Conservation (phyloP, 2,113 vertebrate genomes). For the Cyanistes caeruleus region DNA sequence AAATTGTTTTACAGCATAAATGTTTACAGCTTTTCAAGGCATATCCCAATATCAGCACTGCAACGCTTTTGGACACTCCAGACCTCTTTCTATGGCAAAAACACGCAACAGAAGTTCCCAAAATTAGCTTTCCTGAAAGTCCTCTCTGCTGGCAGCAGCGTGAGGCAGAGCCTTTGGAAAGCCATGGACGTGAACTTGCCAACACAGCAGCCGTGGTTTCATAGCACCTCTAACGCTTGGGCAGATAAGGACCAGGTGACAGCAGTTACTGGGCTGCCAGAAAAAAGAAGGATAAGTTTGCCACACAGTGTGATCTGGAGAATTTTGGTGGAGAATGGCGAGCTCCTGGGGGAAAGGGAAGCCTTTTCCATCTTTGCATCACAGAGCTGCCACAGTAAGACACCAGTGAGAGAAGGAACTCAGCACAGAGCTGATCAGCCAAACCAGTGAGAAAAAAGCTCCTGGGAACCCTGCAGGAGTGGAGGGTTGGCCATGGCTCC, state of each 20-base stretch:
- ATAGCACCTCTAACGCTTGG: background rate
- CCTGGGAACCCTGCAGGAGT: background rate
- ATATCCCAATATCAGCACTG: background rate
- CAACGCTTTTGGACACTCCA: background rate
- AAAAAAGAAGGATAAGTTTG: background rate
- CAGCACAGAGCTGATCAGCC: background rate
- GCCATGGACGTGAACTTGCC: background rate
- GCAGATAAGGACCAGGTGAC: background rate
- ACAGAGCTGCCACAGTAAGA: background rate
- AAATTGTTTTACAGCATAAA: background rate
- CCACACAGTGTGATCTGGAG: background rate
- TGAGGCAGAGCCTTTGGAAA: background rate
- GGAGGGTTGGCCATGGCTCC: background rate
- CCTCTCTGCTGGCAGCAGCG: background rate
- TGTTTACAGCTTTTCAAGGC: rapidly evolving
- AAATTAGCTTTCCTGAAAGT: background rate
- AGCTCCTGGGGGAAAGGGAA: background rate
- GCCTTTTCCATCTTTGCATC: background rate
- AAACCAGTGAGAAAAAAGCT: background rate
- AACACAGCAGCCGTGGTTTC: background rate
- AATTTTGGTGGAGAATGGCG: background rate
- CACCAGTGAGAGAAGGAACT: background rate
- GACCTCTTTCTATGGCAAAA: background rate
- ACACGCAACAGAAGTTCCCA: background rate
- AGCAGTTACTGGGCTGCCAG: background rate